These are phyloP conservation scores for Agrotis puta DNA, from an alignment of 2,888 invertebrate species.

Conservation along the genomic window DNA sequence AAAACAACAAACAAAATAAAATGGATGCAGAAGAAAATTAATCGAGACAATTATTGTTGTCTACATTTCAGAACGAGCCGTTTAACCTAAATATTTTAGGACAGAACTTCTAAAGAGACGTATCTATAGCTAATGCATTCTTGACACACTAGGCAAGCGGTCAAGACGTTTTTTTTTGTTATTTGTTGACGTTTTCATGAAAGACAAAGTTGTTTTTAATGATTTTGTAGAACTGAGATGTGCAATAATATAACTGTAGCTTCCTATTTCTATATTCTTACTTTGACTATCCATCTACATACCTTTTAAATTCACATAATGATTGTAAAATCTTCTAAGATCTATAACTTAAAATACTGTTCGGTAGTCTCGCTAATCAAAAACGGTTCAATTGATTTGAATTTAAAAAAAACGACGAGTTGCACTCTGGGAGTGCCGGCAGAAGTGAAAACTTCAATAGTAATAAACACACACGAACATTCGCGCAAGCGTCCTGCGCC, in stretches of 20 bases:
- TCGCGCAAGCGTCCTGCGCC: too few species aligned
- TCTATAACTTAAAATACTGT: background rate
- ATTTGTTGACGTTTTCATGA: conserved; percentile 34
- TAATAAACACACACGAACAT: too few species aligned
- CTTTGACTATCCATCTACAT: background rate
- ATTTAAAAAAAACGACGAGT: too few species aligned
- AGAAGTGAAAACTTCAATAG: too few species aligned
- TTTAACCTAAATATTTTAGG: conserved; percentile 56
- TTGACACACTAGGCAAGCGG: conserved; percentile 35
- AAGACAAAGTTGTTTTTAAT: conserved; percentile 30
- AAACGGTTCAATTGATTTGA: too few species aligned
- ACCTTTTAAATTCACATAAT: background rate
- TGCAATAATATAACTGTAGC: background rate
- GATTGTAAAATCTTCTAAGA: background rate
- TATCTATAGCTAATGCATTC: conserved; percentile 41
- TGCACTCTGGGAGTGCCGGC: too few species aligned
- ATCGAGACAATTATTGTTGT: conserved; percentile 24
- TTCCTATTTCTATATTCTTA: background rate
- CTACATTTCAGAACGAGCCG: conserved; percentile 28
- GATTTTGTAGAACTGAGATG: conserved; percentile 20
- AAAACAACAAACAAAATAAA: conserved; percentile 16
- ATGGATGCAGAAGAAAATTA: conserved; percentile 15
- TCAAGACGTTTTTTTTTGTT: conserved; percentile 13
- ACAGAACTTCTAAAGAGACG: conserved; percentile 42
- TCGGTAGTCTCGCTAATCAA: too few species aligned